These are phyloP conservation scores for Argyra leucocephala DNA, from an alignment of 2,888 invertebrate species.

Conservation along the genomic window DNA sequence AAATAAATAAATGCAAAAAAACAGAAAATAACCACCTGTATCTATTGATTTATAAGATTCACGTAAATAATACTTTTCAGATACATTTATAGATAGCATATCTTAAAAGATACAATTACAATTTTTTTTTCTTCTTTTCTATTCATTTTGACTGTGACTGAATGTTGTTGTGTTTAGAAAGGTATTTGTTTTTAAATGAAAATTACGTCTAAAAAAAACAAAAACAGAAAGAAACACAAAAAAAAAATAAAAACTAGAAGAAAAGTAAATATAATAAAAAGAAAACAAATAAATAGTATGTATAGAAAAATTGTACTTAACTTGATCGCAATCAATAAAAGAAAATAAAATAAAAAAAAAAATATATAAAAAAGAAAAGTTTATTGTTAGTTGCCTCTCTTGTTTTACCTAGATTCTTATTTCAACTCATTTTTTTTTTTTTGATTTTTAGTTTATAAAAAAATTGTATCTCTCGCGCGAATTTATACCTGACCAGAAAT, in stretches of 20 bases:
- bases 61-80: neutral
- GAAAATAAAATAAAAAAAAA: neutral
- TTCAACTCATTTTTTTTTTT: too few species aligned
- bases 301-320: neutral
- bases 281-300: neutral
- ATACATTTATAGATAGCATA: neutral
- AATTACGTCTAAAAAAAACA: neutral
- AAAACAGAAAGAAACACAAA: neutral
- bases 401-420: neutral
- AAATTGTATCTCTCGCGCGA: neutral
- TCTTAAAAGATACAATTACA: constrained; percentile 3
- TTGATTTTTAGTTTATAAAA: neutral
- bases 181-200: too few species aligned
- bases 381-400: neutral
- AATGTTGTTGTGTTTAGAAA: too few species aligned
- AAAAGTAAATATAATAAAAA: neutral
- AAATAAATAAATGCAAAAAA: too few species aligned
- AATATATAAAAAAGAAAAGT: too few species aligned
- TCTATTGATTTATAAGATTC: neutral
- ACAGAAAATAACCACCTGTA: neutral
- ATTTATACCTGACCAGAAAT: neutral
- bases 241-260: neutral
- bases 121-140: neutral
- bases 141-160: neutral
- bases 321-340: neutral